Evolutionary conservation across 2,888 invertebrate genomes (phyloP).

Genomic region (Sepiola atlantica): DNA sequence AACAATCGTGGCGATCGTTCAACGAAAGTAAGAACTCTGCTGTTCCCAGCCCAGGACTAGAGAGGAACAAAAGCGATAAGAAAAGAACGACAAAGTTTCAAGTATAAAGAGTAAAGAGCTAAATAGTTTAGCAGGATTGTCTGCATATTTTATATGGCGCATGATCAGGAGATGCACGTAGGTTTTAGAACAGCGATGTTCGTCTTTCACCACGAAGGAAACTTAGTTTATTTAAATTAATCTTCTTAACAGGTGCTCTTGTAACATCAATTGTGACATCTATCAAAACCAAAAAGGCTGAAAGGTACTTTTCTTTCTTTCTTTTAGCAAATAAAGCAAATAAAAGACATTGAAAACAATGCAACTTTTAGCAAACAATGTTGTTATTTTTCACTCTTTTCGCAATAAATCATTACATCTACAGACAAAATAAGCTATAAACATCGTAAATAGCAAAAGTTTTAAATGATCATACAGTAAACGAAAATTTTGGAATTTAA

Average conservation of each 20-base stretch:
- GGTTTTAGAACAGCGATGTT: background rate
- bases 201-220: background rate
- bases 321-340: background rate
- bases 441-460: background rate
- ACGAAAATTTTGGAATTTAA: background rate
- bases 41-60: background rate
- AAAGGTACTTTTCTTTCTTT: background rate
- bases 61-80: slow-evolving; percentile 44
- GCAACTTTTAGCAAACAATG: background rate
- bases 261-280: background rate
- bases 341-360: background rate
- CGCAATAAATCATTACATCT: background rate
- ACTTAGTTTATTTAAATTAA: slow-evolving; percentile 12
- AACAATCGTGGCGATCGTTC: slow-evolving; percentile 38
- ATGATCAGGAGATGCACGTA: background rate
- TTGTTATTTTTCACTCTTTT: background rate
- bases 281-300: background rate
- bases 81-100: slow-evolving; percentile 42
- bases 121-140: slow-evolving; percentile 39
- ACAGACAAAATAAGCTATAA: background rate
- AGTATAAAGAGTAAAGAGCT: slow-evolving; percentile 43
- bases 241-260: background rate
- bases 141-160: background rate
- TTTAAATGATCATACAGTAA: background rate
- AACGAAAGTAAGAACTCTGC: slow-evolving; percentile 36